These are phyloP conservation scores for Trissoscelio sp. DNA, from an alignment of 2,888 invertebrate genomes.

Conservation along the genomic window DNA sequence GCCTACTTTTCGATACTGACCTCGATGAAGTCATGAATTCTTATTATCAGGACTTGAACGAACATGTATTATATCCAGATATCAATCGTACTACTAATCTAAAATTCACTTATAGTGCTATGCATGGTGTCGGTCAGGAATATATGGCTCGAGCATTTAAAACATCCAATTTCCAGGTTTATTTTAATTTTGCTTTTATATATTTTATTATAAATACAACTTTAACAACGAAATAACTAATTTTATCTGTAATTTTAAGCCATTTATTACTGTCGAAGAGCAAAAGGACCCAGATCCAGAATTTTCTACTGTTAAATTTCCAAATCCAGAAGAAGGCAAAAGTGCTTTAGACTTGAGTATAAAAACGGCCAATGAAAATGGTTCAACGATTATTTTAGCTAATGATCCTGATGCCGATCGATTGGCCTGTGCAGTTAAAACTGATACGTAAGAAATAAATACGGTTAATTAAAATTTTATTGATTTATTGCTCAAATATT, in stretches of 20 bases:
- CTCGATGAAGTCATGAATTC: constrained; percentile 86
- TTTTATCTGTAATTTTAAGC: constrained; percentile 81
- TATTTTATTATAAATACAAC: constrained; percentile 17
- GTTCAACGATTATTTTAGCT: constrained; percentile 92
- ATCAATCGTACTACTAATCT: constrained; percentile 86
- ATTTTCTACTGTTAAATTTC: constrained; percentile 98
- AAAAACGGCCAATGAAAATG: constrained; percentile 89
- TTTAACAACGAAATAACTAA: constrained; percentile 9
- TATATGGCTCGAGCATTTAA: constrained; percentile 91
- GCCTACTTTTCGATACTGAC: constrained; percentile 88
- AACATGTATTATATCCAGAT: constrained; percentile 85
- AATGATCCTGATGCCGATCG: constrained; percentile 99
- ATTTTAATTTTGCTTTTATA: constrained; percentile 23
- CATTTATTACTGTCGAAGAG: constrained; percentile 87
- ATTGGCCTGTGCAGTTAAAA: constrained; percentile 93
- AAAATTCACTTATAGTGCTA: constrained; percentile 95
- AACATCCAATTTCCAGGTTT: constrained; percentile 89
- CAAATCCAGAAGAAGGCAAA: constrained; percentile 98
- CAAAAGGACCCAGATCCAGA: constrained; percentile 97
- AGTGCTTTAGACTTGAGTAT: constrained; percentile 91
- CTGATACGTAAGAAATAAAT: constrained; percentile 84
- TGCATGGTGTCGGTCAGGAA: constrained; percentile 98
- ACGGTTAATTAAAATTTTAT: constrained; percentile 3
- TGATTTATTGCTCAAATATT: too few species aligned
- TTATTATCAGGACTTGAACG: constrained; percentile 88